phyloP scores from a whole-genome alignment of 2,113 vertebrate species.

The Sturnira hondurensis region DNA sequence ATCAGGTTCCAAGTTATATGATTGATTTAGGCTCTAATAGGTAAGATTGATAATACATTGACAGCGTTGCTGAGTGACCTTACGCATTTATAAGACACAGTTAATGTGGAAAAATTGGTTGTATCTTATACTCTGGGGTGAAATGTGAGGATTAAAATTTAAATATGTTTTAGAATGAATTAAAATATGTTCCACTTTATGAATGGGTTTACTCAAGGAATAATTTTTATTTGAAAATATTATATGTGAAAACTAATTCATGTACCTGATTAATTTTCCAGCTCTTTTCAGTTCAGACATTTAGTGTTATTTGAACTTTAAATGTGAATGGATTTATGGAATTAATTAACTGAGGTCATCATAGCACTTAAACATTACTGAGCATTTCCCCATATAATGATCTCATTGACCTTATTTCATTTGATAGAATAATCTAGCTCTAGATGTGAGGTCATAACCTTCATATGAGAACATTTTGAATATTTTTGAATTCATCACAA shows the following conservation, averaged over 20 bases:
- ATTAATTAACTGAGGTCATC: conserved; percentile 53
- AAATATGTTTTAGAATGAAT: background rate
- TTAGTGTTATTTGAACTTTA: conserved; percentile 44
- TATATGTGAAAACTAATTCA: conserved; percentile 11
- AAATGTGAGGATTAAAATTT: background rate
- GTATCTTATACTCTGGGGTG: background rate
- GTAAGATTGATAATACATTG: background rate
- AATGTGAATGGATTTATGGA: conserved; percentile 52
- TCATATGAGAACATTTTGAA: background rate
- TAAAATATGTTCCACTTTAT: background rate
- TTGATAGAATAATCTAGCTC: conserved; percentile 3
- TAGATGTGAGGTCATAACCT: background rate
- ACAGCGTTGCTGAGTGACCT: background rate
- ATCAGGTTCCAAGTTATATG: background rate
- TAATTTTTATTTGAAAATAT: background rate
- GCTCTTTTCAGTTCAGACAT: background rate
- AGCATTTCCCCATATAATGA: background rate
- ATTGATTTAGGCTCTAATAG: background rate
- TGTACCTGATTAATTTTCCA: background rate
- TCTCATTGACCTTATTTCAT: conserved; percentile 48
- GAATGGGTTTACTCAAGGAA: background rate
- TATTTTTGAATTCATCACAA: background rate
- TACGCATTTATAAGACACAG: background rate
- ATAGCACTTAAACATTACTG: conserved; percentile 23
- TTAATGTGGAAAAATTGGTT: background rate